These are phyloP conservation scores for Drosophila chauvacae DNA, from an alignment of 1,140 invertebrate genomes.

Conservation along the genomic window DNA sequence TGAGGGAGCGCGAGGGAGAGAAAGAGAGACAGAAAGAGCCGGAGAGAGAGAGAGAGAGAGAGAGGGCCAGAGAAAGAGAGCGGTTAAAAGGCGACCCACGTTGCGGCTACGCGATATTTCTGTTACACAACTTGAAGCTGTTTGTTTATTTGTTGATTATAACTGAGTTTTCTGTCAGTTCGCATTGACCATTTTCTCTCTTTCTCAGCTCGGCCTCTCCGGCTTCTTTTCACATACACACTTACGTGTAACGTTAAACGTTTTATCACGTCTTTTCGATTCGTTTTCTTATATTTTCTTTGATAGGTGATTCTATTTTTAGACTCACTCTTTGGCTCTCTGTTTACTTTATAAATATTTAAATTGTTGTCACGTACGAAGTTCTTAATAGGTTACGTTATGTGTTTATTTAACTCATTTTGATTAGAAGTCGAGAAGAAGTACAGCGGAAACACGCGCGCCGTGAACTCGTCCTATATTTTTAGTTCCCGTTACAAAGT, in stretches of 20 bases:
- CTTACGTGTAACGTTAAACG: constrained; percentile 62
- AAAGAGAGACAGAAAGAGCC: not conserved
- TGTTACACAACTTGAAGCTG: constrained; percentile 72
- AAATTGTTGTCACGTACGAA: constrained; percentile 83
- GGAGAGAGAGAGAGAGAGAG: no score
- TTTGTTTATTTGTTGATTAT: constrained; percentile 60
- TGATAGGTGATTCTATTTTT: constrained; percentile 77
- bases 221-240: constrained; percentile 47
- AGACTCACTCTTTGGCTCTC: constrained; percentile 59
- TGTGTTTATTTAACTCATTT: constrained; percentile 83
- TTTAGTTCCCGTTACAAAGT: constrained; percentile 49
- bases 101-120: constrained; percentile 76
- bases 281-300: constrained; percentile 73
- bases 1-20: constrained; percentile 7
- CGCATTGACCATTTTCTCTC: constrained; percentile 12
- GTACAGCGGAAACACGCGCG: constrained; percentile 46
- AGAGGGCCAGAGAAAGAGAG: not conserved
- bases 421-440: constrained; percentile 76
- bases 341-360: constrained; percentile 83
- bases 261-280: constrained; percentile 74
- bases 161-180: constrained; percentile 22
- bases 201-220: constrained; percentile 46
- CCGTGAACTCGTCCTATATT: constrained; percentile 6
- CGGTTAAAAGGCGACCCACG: constrained; percentile 32
- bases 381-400: constrained; percentile 84